Evolutionary conservation across 2,113 vertebrate genomes (phyloP).

Genomic region (Anolis sagrei): DNA sequence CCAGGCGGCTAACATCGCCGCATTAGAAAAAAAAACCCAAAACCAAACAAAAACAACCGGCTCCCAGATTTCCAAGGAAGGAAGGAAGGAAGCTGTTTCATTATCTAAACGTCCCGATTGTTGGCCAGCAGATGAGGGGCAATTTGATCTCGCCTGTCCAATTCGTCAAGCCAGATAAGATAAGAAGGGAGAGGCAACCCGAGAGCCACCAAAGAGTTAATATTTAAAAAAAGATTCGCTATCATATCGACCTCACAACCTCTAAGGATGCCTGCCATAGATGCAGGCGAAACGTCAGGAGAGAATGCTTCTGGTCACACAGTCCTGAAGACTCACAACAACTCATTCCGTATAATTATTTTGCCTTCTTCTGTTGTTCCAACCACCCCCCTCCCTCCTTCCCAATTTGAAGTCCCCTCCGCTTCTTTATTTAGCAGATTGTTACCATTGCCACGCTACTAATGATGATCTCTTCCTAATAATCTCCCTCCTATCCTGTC

Average conservation of each 20-base stretch:
- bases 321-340: too few species aligned
- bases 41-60: constrained; percentile 68
- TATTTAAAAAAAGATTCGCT: constrained; percentile 84
- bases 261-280: too few species aligned
- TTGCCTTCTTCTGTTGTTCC: constrained; percentile 46
- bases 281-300: too few species aligned
- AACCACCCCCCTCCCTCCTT: accelerated
- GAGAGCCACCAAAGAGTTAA: constrained; percentile 81
- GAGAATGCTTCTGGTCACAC: too few species aligned
- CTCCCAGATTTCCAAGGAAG: constrained; percentile 81
- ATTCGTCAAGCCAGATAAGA: constrained; percentile 87
- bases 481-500: neutral
- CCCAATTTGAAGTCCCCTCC: neutral
- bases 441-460: neutral
- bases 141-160: constrained; percentile 87
- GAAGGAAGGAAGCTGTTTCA: constrained; percentile 83
- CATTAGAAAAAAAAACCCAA: too few species aligned
- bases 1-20: constrained; percentile 67
- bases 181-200: constrained; percentile 78
- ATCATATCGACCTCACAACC: constrained; percentile 34
- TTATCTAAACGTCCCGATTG: constrained; percentile 89
- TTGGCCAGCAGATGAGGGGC: constrained; percentile 83
- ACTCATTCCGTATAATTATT: too few species aligned
- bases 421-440: neutral
- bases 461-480: neutral